These are phyloP conservation scores for Phyllotreta cruciferae DNA, from an alignment of 2,888 invertebrate genomes.

Conservation along the genomic window DNA sequence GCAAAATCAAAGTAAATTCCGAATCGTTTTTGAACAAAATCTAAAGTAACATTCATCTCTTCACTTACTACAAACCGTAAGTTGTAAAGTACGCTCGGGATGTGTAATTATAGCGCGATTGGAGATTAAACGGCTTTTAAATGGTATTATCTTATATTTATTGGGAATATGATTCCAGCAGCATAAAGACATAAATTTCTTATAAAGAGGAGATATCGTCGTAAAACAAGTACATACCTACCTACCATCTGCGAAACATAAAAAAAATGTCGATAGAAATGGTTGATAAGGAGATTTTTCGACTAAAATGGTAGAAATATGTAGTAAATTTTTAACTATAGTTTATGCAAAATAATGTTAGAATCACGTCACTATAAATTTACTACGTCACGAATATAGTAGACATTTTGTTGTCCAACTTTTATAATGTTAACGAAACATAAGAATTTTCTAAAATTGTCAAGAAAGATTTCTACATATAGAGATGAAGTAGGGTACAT, in stretches of 20 bases:
- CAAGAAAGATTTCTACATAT: too few relatives aligned
- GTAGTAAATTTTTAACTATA: too few relatives aligned
- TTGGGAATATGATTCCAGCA: constrained; percentile 36
- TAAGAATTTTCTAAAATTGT: too few relatives aligned
- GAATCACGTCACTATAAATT: too few relatives aligned
- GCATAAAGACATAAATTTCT: constrained; percentile 34
- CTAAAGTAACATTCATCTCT: constrained; percentile 11
- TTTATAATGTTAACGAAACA: too few relatives aligned
- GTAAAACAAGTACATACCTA: constrained; percentile 3
- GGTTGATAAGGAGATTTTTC: neutral
- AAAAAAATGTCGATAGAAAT: constrained; percentile 14
- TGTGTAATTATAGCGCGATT: constrained; percentile 31
- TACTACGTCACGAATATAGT: too few relatives aligned
- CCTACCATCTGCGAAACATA: neutral
- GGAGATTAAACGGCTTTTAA: constrained; percentile 31
- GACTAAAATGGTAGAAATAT: too few relatives aligned
- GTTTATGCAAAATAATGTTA: too few relatives aligned
- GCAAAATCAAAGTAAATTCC: too few relatives aligned
- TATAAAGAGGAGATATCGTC: constrained; percentile 22
- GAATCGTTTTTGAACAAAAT: constrained; percentile 6
- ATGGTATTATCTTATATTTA: constrained; percentile 38
- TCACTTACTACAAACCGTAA: constrained; percentile 11
- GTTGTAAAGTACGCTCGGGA: constrained; percentile 27
- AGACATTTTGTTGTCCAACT: too few relatives aligned
- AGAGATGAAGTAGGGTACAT: too few relatives aligned